Evolutionary conservation across 2,113 vertebrate genomes (phyloP), one percentile per base, ranked within the genome.

Genomic region (Toxostoma redivivum): DNA sequence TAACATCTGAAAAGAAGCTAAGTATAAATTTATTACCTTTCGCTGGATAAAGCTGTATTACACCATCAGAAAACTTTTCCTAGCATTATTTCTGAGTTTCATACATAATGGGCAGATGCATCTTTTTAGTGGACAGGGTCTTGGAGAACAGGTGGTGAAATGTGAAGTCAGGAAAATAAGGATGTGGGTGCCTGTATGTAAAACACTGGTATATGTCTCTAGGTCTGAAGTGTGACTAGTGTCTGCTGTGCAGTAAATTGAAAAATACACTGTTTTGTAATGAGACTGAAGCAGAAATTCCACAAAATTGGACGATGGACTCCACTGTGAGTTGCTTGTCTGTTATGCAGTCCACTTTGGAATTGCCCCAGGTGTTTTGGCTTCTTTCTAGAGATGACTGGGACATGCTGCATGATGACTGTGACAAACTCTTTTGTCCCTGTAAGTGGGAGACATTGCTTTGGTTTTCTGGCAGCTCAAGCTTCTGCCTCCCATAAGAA

Each of bases 241-340:
- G 2, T 51, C 53, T 64, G 4, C 22, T 94, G 74, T 70, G 23
- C 21, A 58, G 42, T 66, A 65, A 60, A 33, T 54, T 47, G 56
- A 78, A 89, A 85, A 81, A 58, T 54, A 42, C 50, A 50, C 6
- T 1, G 0, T 42, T 81, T 54, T 56, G 8, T 37, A 40, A 19
- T 74, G 17, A 45, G 6, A 19, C 14, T 66, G 38, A 58, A 80
- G 35, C 13, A 56, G 31, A 88, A 80, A n/a, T 76, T 45, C 23
- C 20, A 27, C 21, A 50, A 57, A 88, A 86, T 35, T 1, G 0
- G 2, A 3, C 0, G 0, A 19, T 38, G 33, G 20, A 56, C 21
- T 48, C 31, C 6, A 18, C 7, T 0, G 0, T 74, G 12, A 33
- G 47, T 71, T 67, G 23, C 9, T 2, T 33, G 11, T 47, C 33